Base-by-base conservation (phyloP, 2,888 invertebrate species). In the Dioctria rufipes region DNA sequence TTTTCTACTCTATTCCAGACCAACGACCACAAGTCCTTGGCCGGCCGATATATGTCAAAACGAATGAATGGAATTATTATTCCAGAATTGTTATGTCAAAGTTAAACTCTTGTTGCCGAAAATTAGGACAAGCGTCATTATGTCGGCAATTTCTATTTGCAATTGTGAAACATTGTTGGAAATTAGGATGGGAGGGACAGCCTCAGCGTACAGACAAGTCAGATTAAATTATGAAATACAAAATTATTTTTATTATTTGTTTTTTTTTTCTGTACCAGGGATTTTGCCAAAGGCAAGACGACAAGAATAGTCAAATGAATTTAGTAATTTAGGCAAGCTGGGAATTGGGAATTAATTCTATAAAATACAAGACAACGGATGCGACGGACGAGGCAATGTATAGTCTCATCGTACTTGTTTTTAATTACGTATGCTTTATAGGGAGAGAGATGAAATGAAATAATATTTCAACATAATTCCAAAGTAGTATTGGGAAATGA, bases 71-170 rank as follows among this genome's bases (percentile, higher is more conserved):
- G 43, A 60, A 61, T 75, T 75, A 75, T 75, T 75, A 75, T 75
- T 75, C 75, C 42, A 42, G 75, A 75, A 75, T 60, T 43, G 75
- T 60, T 60, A 75, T 75, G 43, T 75, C 25, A 60, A 75, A 75
- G 60, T 75, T 60, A 75, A 75, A 75, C 60, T 75, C 75, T 60
- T 75, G 75, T 75, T 25, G 60, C 39, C 60, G 11, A 13, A 60
- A 60, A 75, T 75, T 75, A 61, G 75, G 75, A 75, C 75, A 75
- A 75, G 75, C 40, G 75, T 75, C 75, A 75, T 75, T 75, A 75
- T 75, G 61, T 75, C 61, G 61, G 42, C 42, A 75, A 42, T n/a
- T 75, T 43, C 75, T 60, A 75, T 75, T 75, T 75, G 60, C 43
- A 60, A 25, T 43, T 25, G 25, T 58, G 58, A 25, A 25, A 25